These are phyloP conservation scores for Megastigmus dorsalis DNA, from an alignment of 2,888 invertebrate genomes.

Conservation along the genomic window DNA sequence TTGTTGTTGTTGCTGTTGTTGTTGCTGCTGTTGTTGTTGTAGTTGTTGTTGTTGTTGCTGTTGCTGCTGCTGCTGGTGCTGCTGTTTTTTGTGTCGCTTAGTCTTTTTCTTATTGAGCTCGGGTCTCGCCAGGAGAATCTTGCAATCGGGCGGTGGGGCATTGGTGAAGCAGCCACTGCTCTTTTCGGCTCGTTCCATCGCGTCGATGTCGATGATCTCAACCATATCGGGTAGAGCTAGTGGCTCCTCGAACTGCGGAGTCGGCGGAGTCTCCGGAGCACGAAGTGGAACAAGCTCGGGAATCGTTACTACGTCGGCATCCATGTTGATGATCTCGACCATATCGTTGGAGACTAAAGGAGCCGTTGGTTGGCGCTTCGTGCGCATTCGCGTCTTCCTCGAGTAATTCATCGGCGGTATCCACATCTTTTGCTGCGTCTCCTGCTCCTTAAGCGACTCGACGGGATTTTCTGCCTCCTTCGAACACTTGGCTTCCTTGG, in stretches of 20 bases:
- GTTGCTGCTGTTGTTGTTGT: conserved; percentile 54
- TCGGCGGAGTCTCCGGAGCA: not conserved
- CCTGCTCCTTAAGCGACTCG: not conserved
- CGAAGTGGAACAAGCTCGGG: conserved; percentile 12
- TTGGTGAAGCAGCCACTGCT: conserved; percentile 31
- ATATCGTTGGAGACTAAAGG: conserved; percentile 15
- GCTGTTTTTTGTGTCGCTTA: conserved; percentile 55
- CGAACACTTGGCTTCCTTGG: not conserved
- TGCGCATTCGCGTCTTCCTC: conserved; percentile 58
- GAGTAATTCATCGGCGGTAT: conserved; percentile 49
- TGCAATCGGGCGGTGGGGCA: conserved; percentile 60
- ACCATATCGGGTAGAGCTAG: conserved; percentile 56
- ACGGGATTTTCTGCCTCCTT: conserved; percentile 46
- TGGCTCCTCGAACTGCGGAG: conserved; percentile 1
- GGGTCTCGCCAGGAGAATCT: conserved; percentile 60
- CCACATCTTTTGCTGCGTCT: conserved; percentile 1
- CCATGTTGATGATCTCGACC: conserved; percentile 58
- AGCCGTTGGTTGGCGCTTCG: conserved; percentile 39
- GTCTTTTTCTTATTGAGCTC: conserved; percentile 59
- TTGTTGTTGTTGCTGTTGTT: conserved; percentile 19
- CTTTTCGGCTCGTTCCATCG: conserved; percentile 59
- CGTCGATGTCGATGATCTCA: conserved; percentile 69
- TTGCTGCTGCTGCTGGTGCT: conserved; percentile 1
- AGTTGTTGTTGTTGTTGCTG: not conserved
- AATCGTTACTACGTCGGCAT: conserved; percentile 35